Percentiles rank a stretch among this genome's conserved stretches.
phyloP scores from a whole-genome alignment of 1,140 invertebrate genomes.

The Eriosoma lanigerum region DNA sequence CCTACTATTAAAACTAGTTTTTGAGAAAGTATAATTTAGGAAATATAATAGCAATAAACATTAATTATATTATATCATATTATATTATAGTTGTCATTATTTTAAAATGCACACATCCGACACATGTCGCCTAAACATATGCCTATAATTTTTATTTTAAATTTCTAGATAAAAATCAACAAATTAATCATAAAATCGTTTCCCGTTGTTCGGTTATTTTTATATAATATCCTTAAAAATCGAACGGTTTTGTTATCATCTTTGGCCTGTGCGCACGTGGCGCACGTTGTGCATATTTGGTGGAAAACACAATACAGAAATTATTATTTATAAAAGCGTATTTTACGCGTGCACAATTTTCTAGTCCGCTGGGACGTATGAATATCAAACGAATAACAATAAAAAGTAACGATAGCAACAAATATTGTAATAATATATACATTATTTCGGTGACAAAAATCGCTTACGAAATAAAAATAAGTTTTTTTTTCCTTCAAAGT shows the following conservation, averaged over 20 bases:
- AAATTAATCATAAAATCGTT: background rate
- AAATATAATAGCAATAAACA: too few species aligned
- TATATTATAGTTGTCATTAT: too few species aligned
- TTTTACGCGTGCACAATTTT: background rate
- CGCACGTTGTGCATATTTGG: background rate
- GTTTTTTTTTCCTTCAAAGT: too few species aligned
- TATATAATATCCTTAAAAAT: too few species aligned
- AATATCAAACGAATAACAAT: background rate
- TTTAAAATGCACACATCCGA: background rate
- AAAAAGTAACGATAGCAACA: background rate
- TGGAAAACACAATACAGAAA: background rate
- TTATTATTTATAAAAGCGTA: background rate
- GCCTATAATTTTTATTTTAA: background rate
- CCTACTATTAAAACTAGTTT: background rate
- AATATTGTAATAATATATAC: background rate
- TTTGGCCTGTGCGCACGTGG: background rate
- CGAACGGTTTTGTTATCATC: too few species aligned
- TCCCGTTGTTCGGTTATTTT: background rate
- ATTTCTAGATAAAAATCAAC: background rate
- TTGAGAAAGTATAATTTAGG: background rate
- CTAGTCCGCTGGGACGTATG: background rate
- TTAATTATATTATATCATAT: too few species aligned
- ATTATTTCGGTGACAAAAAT: background rate
- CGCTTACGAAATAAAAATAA: constrained; percentile 12
- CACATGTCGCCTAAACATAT: background rate